Evolutionary conservation across 2,888 invertebrate species (phyloP), one percentile per base, ranked within the genome.

Genomic region (Odontothrips loti): DNA sequence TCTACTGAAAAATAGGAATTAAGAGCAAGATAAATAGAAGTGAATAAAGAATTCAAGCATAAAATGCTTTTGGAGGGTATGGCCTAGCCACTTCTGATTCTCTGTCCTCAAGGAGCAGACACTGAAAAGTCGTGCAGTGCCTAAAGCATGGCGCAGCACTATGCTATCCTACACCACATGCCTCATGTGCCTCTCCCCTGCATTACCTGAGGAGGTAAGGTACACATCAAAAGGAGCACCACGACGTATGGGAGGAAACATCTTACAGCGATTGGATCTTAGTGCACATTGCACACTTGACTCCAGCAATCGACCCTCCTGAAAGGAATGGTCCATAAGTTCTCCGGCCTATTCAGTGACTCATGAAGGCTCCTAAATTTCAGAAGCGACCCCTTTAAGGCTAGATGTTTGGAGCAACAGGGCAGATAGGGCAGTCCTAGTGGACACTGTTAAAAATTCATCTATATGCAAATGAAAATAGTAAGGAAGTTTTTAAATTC

Each of bases 141-240:
- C 68, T 75, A 75, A 75, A 75, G 68, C 68, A 75, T 75, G 27
- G 68, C 23, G 68, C 68, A 27, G 68, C 23, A 12, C 68, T 75
- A 75, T 27, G 68, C 68, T 75, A 75, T 75, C 27, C 68, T 75
- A 75, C 68, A 75, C 68, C 68, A 75, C 68, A 75, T 75, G 68
- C 68, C 20, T 75, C 10, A 8, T 75, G 23, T 75, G 68, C 68
- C 68, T 75, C 27, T 58, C 68, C 68, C 68, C 68, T 27, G 23
- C 12, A 75, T 75, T 83, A 95, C 95, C 95, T 95, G 95, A 94
- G 89, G 94, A 94, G 89, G 94, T 94, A 88, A 94, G 91, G 90
- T 95, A 95, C 87, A 94, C 93, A 89, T 95, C 95, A 89, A 93
- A 91, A 88, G 91, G 91, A 89, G 93, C 93, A 88, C 94, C 95